Evolutionary conservation across 2,888 invertebrate species (phyloP), one percentile per base, ranked within the genome.

Genomic region (Saturnia japonica): DNA sequence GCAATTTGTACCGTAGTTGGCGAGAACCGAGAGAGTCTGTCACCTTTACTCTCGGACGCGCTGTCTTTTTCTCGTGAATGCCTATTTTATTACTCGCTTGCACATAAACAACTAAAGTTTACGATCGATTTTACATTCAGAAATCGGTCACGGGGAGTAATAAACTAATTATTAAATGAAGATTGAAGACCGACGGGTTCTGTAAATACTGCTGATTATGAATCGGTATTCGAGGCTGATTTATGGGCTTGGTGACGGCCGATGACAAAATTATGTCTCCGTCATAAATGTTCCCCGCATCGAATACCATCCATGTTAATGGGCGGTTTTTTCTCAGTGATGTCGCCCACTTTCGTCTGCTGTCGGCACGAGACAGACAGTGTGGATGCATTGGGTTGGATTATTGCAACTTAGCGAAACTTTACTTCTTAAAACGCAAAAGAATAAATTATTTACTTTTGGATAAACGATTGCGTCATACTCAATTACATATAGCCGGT

Each of bases 1-100:
- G 91, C 93, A 90, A 92, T 93, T 93, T 92, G 94, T 93, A 89
- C 91, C 88, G 91, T 91, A 91, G 93, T 90, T 90, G 91, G 91
- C 90, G 92, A 91, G 91, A 91, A 88, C 89, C 90, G 88, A 87
- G 88, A 89, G 91, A 88, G 85, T 88, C 89, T 90, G 91, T 91
- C 92, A 91, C 92, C 91, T 91, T 88, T 88, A 84, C 84, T 87
- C 87, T 87, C 83, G 87, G 90, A 88, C 89, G 82, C 84, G 82
- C 84, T 82, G 85, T 86, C 85, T 86, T 83, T 85, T 82, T 85
- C 80, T 81, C 80, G 83, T 84, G 84, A 83, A 88, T 84, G 83
- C 84, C 87, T 87, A 86, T 88, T 91, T 90, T 89, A 90, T 89
- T 89, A 80, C 84, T 81, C 78, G 85, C 80, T 85, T 85, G 84